A percentile compares a stretch with the other conserved stretches of the same genome.
phyloP scores from a whole-genome alignment of 2,797 vertebrate species.

The Gymnoscopelus microlampas region DNA sequence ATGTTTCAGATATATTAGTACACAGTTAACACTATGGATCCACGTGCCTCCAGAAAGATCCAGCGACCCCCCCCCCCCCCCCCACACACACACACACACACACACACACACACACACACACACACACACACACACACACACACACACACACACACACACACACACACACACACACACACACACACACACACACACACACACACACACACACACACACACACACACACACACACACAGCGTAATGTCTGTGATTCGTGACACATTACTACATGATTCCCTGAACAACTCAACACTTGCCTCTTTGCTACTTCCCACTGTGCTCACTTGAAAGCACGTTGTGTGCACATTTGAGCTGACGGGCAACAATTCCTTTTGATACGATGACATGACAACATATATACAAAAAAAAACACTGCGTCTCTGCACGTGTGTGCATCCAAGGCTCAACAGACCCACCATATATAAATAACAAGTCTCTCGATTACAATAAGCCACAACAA shows the following conservation, averaged over 20 bases:
- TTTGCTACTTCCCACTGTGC: slow-evolving; percentile 26
- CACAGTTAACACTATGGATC: slow-evolving; percentile 33
- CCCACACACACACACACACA: too few species aligned
- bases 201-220: too few species aligned
- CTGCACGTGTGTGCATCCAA: slow-evolving; percentile 43
- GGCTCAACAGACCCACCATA: slow-evolving; percentile 35
- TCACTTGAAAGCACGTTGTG: slow-evolving; percentile 37
- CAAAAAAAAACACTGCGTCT: not conserved
- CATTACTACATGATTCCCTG: slow-evolving; percentile 39
- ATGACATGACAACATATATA: not conserved
- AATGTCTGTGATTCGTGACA: slow-evolving; percentile 20
- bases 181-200: too few species aligned
- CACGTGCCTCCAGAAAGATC: slow-evolving; percentile 41
- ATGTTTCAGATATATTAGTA: slow-evolving; percentile 38
- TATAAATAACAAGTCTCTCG: slow-evolving; percentile 39
- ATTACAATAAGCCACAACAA: slow-evolving; percentile 51
- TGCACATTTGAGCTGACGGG: slow-evolving; percentile 34
- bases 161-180: too few species aligned
- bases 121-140: too few species aligned
- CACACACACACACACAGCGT: too few species aligned
- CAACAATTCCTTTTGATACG: slow-evolving; percentile 37
- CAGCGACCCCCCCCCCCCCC: too few species aligned
- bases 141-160: too few species aligned
- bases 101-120: too few species aligned
- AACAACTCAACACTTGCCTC: not conserved